These are phyloP conservation scores for Cosmopolites sordidus DNA, from an alignment of 2,888 invertebrate genomes.

Conservation along the genomic window DNA sequence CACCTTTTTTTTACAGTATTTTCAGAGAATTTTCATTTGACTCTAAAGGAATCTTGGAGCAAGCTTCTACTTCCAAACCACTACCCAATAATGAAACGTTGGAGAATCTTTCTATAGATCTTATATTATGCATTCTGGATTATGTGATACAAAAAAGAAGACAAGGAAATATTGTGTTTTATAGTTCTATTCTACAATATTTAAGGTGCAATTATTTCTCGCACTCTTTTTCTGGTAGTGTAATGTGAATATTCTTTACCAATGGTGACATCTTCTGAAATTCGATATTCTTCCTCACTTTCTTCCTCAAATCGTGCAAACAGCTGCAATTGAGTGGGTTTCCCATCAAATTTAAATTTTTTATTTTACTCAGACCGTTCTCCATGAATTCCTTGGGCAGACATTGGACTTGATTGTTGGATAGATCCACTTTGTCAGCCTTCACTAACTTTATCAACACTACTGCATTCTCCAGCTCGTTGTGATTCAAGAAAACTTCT, in stretches of 20 bases:
- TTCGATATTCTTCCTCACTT: conserved; percentile 25
- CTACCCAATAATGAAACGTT: no score
- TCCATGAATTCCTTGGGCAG: conserved; percentile 35
- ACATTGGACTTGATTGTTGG: conserved; percentile 36
- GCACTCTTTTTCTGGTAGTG: conserved; percentile 20
- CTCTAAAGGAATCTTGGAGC: neutral
- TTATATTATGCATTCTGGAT: no score
- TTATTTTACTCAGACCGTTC: conserved; percentile 33
- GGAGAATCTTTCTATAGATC: no score
- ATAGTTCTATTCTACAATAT: no score
- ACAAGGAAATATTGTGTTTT: no score
- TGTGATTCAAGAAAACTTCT: conserved; percentile 36
- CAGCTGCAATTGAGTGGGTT: conserved; percentile 37
- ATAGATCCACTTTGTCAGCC: conserved; percentile 33
- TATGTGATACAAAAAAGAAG: no score
- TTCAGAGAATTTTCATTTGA: neutral
- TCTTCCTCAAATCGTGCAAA: conserved; percentile 28
- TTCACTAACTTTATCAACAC: conserved; percentile 28
- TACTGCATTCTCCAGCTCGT: conserved; percentile 33
- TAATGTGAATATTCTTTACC: conserved; percentile 28
- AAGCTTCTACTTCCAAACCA: no score
- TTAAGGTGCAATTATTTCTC: neutral
- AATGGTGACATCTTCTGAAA: conserved; percentile 29
- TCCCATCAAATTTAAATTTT: conserved; percentile 29
- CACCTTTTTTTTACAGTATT: neutral